These are phyloP conservation scores for Scotopteryx bipunctaria DNA, from an alignment of 2,888 invertebrate genomes.

Conservation along the genomic window DNA sequence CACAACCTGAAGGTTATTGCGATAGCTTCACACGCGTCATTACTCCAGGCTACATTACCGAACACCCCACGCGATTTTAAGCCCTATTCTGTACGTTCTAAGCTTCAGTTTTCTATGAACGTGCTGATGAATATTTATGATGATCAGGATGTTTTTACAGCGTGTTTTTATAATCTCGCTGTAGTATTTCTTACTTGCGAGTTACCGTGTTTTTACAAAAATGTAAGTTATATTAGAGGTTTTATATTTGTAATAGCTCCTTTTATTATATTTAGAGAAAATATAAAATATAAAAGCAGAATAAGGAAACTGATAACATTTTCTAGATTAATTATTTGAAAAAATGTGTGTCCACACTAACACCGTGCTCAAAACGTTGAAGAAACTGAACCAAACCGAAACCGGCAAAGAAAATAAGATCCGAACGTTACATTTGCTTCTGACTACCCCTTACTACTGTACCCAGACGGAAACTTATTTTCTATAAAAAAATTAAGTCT, in stretches of 20 bases:
- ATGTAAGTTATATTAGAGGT: constrained; percentile 2
- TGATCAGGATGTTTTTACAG: constrained; percentile 55
- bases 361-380: no score
- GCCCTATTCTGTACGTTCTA: constrained; percentile 2
- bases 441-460: no score
- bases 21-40: constrained; percentile 58
- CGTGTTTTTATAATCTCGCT: constrained; percentile 65
- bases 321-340: background rate
- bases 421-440: no score
- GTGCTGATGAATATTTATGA: constrained; percentile 50
- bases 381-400: no score
- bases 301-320: background rate
- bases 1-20: constrained; percentile 57
- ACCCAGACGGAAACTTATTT: no score
- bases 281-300: background rate
- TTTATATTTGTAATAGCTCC: constrained; percentile 4
- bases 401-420: no score
- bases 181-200: constrained; percentile 20
- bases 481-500: no score
- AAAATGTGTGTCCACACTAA: no score
- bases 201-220: constrained; percentile 11
- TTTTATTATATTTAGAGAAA: background rate
- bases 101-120: constrained; percentile 2
- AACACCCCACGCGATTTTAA: constrained; percentile 4
- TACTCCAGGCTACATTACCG: constrained; percentile 40